Evolutionary conservation across 2,888 invertebrate genomes (phyloP).

Genomic region (Drosophila phalerata): DNA sequence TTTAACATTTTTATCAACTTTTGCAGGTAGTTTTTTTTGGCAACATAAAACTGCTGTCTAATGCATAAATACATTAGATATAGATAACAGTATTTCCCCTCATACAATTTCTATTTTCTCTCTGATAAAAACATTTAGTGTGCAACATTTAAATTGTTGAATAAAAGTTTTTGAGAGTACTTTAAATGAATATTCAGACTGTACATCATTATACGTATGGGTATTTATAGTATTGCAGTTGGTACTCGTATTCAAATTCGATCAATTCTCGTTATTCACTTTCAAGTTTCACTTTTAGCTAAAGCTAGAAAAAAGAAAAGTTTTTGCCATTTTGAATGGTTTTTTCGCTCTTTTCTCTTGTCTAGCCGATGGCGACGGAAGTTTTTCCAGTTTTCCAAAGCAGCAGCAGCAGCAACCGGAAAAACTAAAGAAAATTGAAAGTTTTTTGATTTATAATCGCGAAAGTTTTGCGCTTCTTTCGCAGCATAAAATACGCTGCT

Average conservation of each 20-base stretch:
- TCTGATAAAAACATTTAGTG: constrained; percentile 34
- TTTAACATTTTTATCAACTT: constrained; percentile 49
- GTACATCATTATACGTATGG: constrained; percentile 42
- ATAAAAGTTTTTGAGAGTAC: not conserved
- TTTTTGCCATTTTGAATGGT: constrained; percentile 41
- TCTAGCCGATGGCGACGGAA: constrained; percentile 66
- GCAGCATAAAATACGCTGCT: constrained; percentile 24
- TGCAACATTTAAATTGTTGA: constrained; percentile 17
- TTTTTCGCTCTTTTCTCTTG: constrained; percentile 34
- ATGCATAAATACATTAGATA: constrained; percentile 62
- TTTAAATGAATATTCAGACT: constrained; percentile 24
- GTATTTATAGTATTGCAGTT: constrained; percentile 4
- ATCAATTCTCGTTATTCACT: constrained; percentile 66
- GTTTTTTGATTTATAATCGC: constrained; percentile 71
- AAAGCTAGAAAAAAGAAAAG: constrained; percentile 42
- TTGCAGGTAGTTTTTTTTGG: constrained; percentile 35
- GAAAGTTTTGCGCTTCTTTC: constrained; percentile 66
- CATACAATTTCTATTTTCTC: constrained; percentile 10
- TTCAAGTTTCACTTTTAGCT: constrained; percentile 60
- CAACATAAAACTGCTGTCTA: constrained; percentile 46
- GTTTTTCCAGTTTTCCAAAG: constrained; percentile 37
- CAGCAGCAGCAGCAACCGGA: constrained; percentile 24
- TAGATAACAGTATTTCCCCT: constrained; percentile 24
- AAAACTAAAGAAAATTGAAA: constrained; percentile 65
- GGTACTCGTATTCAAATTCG: constrained; percentile 45